Evolutionary conservation across 1,140 invertebrate species (phyloP), one percentile per base, ranked within the genome.

Genomic region (Sweltsa coloradensis): DNA sequence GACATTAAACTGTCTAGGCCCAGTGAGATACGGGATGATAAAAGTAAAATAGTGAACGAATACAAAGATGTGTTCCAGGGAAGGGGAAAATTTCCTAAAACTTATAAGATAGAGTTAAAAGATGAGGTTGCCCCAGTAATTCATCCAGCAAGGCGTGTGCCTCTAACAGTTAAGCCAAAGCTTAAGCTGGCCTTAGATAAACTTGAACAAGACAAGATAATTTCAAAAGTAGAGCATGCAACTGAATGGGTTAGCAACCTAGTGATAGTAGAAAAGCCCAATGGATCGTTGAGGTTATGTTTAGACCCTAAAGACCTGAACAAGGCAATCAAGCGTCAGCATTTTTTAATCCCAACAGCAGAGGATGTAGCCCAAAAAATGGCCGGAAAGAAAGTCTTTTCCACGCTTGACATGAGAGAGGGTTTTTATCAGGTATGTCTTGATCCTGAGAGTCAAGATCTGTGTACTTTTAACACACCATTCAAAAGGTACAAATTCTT

Each of bases 381-480:
- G 24, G 39, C 44, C 23, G 61, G 58, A 14, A 55, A 61, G 40
- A 63, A 58, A 36, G 29, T 51, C 26, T 52, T 50, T 27, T 22
- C 47, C 21, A 47, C 49, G 6, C 14, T 52, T 19, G 51, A 52
- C 31, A 13, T 50, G 23, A 50, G 41, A 50, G 29, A 50, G 21
- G 51, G 63, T 7, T 71, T 67, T 56, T 69, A 62, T 60, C 61
- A 67, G 48, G 55, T 70, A 23, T 52, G 55, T 41, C 53, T 74
- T 19, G 47, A 51, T 37, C 49, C 64, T 23, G 51, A 63, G 34
- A 62, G 57, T 49, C 54, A 53, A 29, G 50, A 59, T 43, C 50
- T 69, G 4, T 62, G 59, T 14, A 72, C 70, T 25, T 71, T 72
- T 55, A 58, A 55, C 26, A 68, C 66, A 4, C 65, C 65, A 9